Conservation (phyloP, 2,797 vertebrate species). For the Hydrocynus forskahlii region DNA sequence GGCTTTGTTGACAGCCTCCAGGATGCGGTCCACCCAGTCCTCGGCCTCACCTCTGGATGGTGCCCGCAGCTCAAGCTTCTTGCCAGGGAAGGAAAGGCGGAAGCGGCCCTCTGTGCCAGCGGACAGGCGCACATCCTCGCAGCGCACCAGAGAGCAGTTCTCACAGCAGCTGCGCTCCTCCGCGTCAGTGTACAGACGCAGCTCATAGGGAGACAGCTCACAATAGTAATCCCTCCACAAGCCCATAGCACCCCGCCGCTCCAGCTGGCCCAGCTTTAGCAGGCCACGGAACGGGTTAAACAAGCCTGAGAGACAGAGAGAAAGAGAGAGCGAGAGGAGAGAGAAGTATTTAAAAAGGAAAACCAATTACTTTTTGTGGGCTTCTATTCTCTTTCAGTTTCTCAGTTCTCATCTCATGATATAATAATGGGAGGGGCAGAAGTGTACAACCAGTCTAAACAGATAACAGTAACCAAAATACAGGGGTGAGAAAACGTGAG, state of each 20-base stretch:
- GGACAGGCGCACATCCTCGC: slow-evolving; percentile 80
- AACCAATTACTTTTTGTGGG: too few relatives aligned
- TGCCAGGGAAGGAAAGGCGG: slow-evolving; percentile 85
- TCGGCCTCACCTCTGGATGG: slow-evolving; percentile 88
- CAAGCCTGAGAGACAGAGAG: slow-evolving; percentile 76
- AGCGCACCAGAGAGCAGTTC: slow-evolving; percentile 89
- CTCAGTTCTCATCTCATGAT: too few relatives aligned
- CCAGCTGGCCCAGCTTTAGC: slow-evolving; percentile 91
- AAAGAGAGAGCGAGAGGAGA: background rate
- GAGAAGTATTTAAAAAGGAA: too few relatives aligned
- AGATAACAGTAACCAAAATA: background rate
- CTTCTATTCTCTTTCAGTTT: too few relatives aligned
- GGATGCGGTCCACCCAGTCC: slow-evolving; percentile 94
- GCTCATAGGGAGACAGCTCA: slow-evolving; percentile 90
- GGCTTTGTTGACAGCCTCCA: slow-evolving; percentile 86
- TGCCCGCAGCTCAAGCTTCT: slow-evolving; percentile 84
- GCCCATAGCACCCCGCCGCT: slow-evolving; percentile 84
- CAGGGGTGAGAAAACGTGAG: background rate
- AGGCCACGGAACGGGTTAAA: slow-evolving; percentile 93
- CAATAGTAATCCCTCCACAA: slow-evolving; percentile 92
- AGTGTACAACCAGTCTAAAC: background rate
- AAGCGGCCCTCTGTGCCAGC: slow-evolving; percentile 85
- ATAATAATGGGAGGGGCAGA: too few relatives aligned
- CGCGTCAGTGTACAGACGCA: slow-evolving; percentile 83
- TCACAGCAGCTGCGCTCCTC: slow-evolving; percentile 86